Conservation (phyloP, 2,888 invertebrate genomes). For the Eurytoma adleriae region DNA sequence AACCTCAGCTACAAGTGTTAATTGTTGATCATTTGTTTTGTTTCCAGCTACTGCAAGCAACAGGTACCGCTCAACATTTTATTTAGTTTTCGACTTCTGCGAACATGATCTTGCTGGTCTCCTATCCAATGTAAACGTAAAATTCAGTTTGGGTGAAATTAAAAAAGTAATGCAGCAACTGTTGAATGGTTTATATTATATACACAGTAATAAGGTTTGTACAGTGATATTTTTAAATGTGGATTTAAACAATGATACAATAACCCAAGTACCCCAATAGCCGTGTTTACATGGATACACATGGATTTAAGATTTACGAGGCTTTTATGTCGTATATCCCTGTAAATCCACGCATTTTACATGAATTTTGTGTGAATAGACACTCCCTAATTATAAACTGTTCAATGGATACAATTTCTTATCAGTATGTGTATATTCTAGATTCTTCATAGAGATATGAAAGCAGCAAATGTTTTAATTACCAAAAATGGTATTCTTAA, state of each 20-base stretch:
- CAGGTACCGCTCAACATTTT: conserved; percentile 91
- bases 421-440: conserved; percentile 61
- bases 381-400: too few relatives aligned
- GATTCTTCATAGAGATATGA: conserved; percentile 97
- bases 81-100: conserved; percentile 98
- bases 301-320: too few relatives aligned
- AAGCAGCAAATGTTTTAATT: conserved; percentile 98
- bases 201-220: conserved; percentile 92
- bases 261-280: too few relatives aligned
- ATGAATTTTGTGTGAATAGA: too few relatives aligned
- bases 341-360: too few relatives aligned
- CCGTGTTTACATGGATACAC: too few relatives aligned
- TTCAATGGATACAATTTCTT: too few relatives aligned
- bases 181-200: conserved; percentile 94
- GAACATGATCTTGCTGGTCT: conserved; percentile 99
- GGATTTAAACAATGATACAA: conserved; percentile 47
- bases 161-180: conserved; percentile 95
- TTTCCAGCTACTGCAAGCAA: conserved; percentile 81
- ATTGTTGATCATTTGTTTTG: neutral
- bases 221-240: conserved; percentile 3
- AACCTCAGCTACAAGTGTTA: too few relatives aligned
- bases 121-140: conserved; percentile 95
- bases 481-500: conserved; percentile 96
- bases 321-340: too few relatives aligned
- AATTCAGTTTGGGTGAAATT: conserved; percentile 97